Evolutionary conservation across 2,797 vertebrate species (phyloP), one percentile per base, ranked within the genome.

Genomic region (Chaetophractus vellerosus): DNA sequence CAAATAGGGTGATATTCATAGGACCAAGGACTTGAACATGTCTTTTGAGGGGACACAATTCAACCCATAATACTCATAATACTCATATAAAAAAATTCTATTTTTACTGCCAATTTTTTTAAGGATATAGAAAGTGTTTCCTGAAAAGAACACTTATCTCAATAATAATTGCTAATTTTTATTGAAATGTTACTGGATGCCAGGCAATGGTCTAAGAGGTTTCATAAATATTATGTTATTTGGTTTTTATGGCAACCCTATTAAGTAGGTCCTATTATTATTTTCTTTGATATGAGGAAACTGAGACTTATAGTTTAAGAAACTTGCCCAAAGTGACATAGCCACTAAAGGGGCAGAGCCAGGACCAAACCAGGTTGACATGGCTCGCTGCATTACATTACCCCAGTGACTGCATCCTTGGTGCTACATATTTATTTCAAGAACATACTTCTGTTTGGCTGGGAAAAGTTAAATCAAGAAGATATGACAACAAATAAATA

Each of bases 201-300:
- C 36, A 75, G 28, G 33, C 33, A 88, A 31, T 1, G 2, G 74
- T 36, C 66, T 33, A 72, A 93, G 61, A 55, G 26, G 19, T 76
- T 31, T 31, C 45, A 57, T 18, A 21, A 76, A 23, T 50, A 48
- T 6, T 52, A 38, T 38, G 38, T 72, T 68, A 61, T 28, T 81
- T 57, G 75, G 41, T 55, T 86, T 26, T 74, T 90, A 75, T 0
- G 68, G 50, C 21, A 91, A 78, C 61, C 66, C 59, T 24, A 45
- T 38, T 66, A 66, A 57, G 14, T 80, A 75, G 33, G 24, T 89
- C 31, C 41, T 76, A 33, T 84, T 91, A 68, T 52, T 23, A 88
- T 68, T 9, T 64, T 92, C 50, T 92, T 82, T 81, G 15, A 55
- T 28, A 79, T 74, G 41, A 89, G 48, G 16, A 88, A 94, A 80